These are phyloP conservation scores for Luperina testacea DNA, from an alignment of 2,888 invertebrate species.

Conservation along the genomic window DNA sequence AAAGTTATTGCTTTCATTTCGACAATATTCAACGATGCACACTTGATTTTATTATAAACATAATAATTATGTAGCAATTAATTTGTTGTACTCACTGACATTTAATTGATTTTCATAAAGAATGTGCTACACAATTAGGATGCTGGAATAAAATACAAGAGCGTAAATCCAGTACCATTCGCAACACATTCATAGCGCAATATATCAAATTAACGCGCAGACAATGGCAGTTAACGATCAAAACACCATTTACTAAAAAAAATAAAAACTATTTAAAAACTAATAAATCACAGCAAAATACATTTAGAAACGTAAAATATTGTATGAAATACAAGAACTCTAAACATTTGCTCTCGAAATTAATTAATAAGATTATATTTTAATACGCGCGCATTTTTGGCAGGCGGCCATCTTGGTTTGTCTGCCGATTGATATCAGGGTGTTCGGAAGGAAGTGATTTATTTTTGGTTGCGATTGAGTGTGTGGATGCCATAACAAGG, in stretches of 20 bases:
- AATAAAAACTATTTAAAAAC: conserved; percentile 42
- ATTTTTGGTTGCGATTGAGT: conserved; percentile 38
- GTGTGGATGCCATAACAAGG: conserved; percentile 45
- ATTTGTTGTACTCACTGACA: background rate
- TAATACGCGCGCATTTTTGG: conserved; percentile 61
- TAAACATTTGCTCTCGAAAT: conserved; percentile 56
- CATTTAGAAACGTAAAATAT: conserved; percentile 41
- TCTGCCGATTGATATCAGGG: conserved; percentile 53
- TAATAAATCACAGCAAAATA: conserved; percentile 53
- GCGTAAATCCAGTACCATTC: conserved; percentile 14
- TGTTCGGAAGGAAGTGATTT: conserved; percentile 62
- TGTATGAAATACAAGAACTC: conserved; percentile 34
- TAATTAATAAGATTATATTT: conserved; percentile 61
- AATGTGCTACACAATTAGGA: background rate
- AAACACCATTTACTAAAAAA: conserved; percentile 36
- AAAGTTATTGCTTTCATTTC: too few species aligned
- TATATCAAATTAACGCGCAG: conserved; percentile 43
- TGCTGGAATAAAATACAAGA: background rate
- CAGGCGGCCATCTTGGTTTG: conserved; percentile 58
- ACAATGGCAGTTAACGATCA: conserved; percentile 44
- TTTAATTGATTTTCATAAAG: background rate
- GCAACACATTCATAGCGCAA: conserved; percentile 19
- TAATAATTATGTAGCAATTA: background rate
- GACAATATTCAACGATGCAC: too few species aligned
- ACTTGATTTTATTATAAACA: background rate